Evolutionary conservation across 1,140 invertebrate genomes (phyloP).

Genomic region (Coelopa frigida): DNA sequence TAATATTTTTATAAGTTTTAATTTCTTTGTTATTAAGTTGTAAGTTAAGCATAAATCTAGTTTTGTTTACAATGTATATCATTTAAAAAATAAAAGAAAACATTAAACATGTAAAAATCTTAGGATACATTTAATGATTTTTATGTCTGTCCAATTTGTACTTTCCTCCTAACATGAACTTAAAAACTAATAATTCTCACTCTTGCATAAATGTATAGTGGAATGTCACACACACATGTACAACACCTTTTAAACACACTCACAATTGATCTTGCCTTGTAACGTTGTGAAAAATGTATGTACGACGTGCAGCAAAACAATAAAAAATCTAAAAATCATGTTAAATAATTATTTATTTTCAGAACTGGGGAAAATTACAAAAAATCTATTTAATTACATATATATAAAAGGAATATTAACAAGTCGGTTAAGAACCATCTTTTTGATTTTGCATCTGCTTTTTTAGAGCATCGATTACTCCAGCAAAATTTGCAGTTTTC

Average conservation of each 20-base stretch:
- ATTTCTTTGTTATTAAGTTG: constrained; percentile 2
- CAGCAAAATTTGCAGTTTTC: constrained; percentile 56
- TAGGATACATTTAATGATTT: constrained; percentile 1
- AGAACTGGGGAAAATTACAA: no score
- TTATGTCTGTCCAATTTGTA: neutral
- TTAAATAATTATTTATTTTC: no score
- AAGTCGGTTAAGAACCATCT: no score
- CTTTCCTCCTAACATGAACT: neutral
- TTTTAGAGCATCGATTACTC: constrained; percentile 52
- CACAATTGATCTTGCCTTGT: constrained; percentile 8
- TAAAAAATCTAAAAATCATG: no score
- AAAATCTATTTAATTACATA: no score
- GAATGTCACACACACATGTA: neutral
- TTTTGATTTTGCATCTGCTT: no score
- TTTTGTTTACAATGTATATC: constrained; percentile 4
- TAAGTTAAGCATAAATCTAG: neutral
- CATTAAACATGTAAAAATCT: constrained; percentile 1
- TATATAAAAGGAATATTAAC: neutral
- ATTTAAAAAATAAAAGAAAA: constrained; percentile 4
- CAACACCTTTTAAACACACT: constrained; percentile 3
- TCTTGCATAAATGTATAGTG: no score
- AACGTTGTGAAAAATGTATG: neutral
- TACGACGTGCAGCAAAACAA: constrained; percentile 1
- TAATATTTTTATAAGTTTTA: no score
- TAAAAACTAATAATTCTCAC: no score